Evolutionary conservation across 2,888 invertebrate genomes (phyloP).

Genomic region (Anorthoa munda): DNA sequence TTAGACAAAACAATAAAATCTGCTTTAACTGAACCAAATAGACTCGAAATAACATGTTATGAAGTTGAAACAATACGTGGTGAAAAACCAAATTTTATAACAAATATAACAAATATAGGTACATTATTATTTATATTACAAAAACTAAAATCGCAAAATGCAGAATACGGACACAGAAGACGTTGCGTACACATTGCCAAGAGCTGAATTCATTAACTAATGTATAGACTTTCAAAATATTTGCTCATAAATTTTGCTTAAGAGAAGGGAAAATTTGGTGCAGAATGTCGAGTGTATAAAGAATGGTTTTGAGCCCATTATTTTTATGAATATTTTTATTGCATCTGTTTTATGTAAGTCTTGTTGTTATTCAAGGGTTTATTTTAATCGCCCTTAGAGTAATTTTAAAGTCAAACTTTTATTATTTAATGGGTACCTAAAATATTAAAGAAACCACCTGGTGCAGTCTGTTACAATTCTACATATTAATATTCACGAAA

Average conservation of each 20-base stretch:
- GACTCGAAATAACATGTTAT: too few species aligned
- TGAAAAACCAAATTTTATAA: too few species aligned
- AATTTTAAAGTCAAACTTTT: background rate
- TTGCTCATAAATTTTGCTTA: constrained; percentile 88
- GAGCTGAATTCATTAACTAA: constrained; percentile 91
- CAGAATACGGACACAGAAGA: constrained; percentile 81
- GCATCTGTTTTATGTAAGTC: background rate
- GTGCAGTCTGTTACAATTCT: background rate
- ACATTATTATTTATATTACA: background rate
- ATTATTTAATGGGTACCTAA: background rate
- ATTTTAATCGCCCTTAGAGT: constrained; percentile 24
- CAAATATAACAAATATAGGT: background rate
- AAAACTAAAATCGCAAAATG: constrained; percentile 10
- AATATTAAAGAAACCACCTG: background rate
- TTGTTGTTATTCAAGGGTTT: constrained; percentile 22
- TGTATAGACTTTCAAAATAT: constrained; percentile 90
- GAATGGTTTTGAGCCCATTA: constrained; percentile 73
- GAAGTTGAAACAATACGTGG: background rate
- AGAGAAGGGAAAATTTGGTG: constrained; percentile 79
- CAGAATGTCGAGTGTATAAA: constrained; percentile 74
- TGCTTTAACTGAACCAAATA: background rate
- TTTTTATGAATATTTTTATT: constrained; percentile 60
- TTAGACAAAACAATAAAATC: background rate
- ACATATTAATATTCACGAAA: background rate
- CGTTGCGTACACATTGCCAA: constrained; percentile 82